Conservation (phyloP, 2,797 vertebrate species). For the Onychomys torridus region DNA sequence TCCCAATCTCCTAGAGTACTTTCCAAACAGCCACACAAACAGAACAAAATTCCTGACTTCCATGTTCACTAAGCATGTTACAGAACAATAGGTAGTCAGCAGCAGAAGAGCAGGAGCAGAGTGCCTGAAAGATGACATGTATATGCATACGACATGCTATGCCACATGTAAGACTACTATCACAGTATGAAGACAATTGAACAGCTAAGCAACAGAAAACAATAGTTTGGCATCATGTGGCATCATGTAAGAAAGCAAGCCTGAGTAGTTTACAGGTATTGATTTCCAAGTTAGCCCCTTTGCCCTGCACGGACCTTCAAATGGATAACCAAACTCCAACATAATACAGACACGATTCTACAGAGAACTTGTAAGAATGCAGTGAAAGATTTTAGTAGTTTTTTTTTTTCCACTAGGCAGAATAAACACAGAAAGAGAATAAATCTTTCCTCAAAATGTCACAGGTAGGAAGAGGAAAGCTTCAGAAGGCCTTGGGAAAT, state of each 20-base stretch:
- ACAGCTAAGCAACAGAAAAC: neutral
- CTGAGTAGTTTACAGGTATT: neutral
- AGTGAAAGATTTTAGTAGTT: conserved; percentile 35
- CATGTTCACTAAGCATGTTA: neutral
- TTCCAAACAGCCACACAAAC: neutral
- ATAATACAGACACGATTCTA: conserved; percentile 23
- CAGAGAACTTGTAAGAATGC: conserved; percentile 55
- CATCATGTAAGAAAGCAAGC: neutral
- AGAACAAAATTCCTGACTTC: neutral
- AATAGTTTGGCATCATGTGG: neutral
- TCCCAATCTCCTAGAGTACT: neutral
- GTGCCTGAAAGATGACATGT: neutral
- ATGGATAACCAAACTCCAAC: neutral
- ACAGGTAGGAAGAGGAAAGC: conserved; percentile 69
- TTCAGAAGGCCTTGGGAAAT: conserved; percentile 72
- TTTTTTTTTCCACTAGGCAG: conserved; percentile 59
- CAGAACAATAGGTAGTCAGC: neutral
- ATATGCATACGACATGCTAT: neutral
- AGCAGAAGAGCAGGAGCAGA: neutral
- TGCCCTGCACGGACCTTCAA: neutral
- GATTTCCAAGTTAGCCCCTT: neutral
- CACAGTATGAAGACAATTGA: neutral
- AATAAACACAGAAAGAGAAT: conserved; percentile 68
- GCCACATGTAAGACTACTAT: neutral
- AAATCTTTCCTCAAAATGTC: conserved; percentile 79